Conservation (phyloP, 2,888 invertebrate species). For the Chrysolina oricalcia region DNA sequence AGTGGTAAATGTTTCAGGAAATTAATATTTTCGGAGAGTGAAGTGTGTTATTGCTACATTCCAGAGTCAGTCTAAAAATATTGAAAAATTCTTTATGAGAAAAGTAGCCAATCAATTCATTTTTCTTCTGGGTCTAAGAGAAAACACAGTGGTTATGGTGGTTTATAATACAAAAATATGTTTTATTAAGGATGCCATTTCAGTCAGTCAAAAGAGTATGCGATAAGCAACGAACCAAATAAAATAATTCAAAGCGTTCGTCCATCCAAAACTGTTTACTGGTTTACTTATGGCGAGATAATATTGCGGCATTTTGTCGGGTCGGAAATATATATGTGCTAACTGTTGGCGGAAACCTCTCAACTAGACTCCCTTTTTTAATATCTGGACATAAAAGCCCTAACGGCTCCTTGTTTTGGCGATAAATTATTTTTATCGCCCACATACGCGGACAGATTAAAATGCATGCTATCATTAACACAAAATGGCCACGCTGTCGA, state of each 20-base stretch:
- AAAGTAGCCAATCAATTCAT: too few species aligned
- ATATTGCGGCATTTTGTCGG: neutral
- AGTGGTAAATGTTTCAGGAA: too few species aligned
- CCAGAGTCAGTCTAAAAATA: too few species aligned
- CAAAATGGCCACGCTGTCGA: slow-evolving; percentile 34
- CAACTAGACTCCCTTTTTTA: slow-evolving; percentile 30
- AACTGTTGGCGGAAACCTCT: slow-evolving; percentile 11
- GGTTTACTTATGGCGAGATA: neutral
- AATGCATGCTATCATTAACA: slow-evolving; percentile 55
- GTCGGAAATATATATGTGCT: slow-evolving; percentile 3
- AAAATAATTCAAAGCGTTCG: neutral
- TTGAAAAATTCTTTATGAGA: too few species aligned
- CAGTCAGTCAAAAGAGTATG: too few species aligned
- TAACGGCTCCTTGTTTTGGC: slow-evolving; percentile 32
- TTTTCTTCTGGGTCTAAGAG: too few species aligned
- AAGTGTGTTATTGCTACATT: too few species aligned
- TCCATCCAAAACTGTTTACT: neutral
- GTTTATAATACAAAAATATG: too few species aligned
- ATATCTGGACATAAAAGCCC: slow-evolving; percentile 23
- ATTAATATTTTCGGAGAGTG: too few species aligned
- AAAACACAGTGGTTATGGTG: too few species aligned
- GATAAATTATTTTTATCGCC: slow-evolving; percentile 55
- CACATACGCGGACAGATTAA: slow-evolving; percentile 56
- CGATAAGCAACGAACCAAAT: too few species aligned
- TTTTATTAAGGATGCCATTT: too few species aligned